phyloP scores from a whole-genome alignment of 2,797 vertebrate genomes.

The Cynopterus sphinx region DNA sequence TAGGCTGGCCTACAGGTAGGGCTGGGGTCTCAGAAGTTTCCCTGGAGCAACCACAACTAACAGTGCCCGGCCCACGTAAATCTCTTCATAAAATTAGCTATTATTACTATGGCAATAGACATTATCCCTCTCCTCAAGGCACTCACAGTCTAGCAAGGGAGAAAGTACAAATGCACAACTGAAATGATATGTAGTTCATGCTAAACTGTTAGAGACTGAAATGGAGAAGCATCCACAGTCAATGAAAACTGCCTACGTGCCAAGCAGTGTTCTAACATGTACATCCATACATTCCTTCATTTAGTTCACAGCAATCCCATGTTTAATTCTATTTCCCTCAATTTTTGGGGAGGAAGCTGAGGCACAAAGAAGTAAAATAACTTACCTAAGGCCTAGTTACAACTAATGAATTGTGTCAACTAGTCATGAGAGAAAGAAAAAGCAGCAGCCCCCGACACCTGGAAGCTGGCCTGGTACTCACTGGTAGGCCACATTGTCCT shows the following conservation, averaged over 20 bases:
- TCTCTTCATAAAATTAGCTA: neutral
- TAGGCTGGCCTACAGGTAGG: neutral
- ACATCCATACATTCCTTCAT: neutral
- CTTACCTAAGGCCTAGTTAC: neutral
- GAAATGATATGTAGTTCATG: neutral
- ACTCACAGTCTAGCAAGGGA: neutral
- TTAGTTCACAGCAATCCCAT: neutral
- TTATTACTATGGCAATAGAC: neutral
- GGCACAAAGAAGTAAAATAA: neutral
- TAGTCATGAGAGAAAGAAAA: neutral
- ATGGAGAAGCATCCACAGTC: neutral
- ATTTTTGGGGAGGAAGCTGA: conserved; percentile 20
- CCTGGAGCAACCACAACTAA: conserved; percentile 7
- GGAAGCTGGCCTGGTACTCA: neutral
- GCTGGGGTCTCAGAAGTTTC: neutral
- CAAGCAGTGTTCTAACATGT: conserved; percentile 17
- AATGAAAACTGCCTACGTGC: neutral
- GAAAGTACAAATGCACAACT: conserved; percentile 19
- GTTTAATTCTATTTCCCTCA: conserved; percentile 3
- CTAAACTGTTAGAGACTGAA: neutral
- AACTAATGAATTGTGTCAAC: neutral
- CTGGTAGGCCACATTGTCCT: neutral
- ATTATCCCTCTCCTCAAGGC: conserved; percentile 15
- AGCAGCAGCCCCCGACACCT: neutral
- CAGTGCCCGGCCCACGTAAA: conserved; percentile 18